Base-by-base conservation (phyloP, 2,888 invertebrate genomes). In the Atrina japonica region DNA sequence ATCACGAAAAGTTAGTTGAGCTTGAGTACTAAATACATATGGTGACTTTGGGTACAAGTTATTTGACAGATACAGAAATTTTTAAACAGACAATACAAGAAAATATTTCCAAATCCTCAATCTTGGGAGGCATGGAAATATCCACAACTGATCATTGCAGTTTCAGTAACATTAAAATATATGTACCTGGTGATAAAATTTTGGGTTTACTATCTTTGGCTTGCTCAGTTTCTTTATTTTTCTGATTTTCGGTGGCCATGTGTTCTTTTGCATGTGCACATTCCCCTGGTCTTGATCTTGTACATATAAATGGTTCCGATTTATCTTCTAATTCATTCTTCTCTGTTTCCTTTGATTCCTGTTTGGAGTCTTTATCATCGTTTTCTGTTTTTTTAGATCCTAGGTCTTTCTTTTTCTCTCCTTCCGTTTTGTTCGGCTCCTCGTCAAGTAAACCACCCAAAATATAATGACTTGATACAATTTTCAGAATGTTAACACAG, bases 401-500 rank as follows among this genome's bases (percentile, higher is more conserved):
- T 0, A 45, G 14, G 16, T 73, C 65, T 30, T 66, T 55, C 16
- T 71, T 73, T n/a, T 66, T 63, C 18, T 56, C 64, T 18, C 41
- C 59, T 7, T 68, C 60, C 11, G 72, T 73, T 50, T 65, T 69
- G 14, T 74, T 73, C n/a, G 66, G 61, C 25, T 78, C 73, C 18
- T 76, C 75, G 23, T 76, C 76, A 49, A 75, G 73, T 47, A 78
- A 70, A 9, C 73, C 73, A 11, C 74, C 81, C 43, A 79, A 78
- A 70, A 77, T 74, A 64, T 81, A 74, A 55, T 82, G 75, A 53
- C 72, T 78, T n/a, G 94, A 92, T 60, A 97, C 92, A 93, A 95
- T 95, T 89, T 96, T 95, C 47, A 98, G 91, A 55, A 96, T 92
- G 78, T 95, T 94, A 81, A 96, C 93, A 88, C 97, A 97, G 1